Percentiles rank a stretch among this genome's conserved stretches.
Conservation (phyloP, 2,113 vertebrate species). For the Henicopernis longicauda region DNA sequence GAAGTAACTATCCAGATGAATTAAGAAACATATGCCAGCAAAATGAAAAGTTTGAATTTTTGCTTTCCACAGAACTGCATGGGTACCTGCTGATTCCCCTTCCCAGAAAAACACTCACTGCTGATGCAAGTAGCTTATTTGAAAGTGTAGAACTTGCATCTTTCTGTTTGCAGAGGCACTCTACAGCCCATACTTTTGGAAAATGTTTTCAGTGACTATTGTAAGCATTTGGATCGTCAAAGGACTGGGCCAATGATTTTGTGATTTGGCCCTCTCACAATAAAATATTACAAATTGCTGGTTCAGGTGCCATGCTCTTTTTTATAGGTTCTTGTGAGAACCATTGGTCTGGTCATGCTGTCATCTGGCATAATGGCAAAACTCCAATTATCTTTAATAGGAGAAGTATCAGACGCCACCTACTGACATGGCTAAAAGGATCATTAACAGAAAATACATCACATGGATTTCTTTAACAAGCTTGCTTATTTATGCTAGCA, state of each 20-base stretch:
- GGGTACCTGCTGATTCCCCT: background rate
- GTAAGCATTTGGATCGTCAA: background rate
- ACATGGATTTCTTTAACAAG: background rate
- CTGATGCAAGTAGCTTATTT: background rate
- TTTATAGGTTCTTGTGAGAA: background rate
- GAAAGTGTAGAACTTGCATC: background rate
- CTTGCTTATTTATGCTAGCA: background rate
- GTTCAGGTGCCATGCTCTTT: background rate
- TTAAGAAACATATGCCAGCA: background rate
- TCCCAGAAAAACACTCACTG: background rate
- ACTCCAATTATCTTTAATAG: constrained; percentile 23
- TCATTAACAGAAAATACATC: background rate
- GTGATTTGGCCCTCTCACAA: background rate
- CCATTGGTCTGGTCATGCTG: background rate
- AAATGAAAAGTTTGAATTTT: background rate
- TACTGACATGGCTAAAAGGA: background rate
- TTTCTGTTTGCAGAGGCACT: background rate
- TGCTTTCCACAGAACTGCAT: background rate
- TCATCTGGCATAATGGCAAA: constrained; percentile 6
- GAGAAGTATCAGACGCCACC: background rate
- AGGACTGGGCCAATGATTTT: background rate
- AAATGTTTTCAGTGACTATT: background rate
- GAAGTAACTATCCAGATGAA: background rate
- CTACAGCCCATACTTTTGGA: background rate
- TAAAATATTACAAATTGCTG: background rate